Conservation (phyloP, 2,113 vertebrate genomes). For the Deroptyus accipitrinus region DNA sequence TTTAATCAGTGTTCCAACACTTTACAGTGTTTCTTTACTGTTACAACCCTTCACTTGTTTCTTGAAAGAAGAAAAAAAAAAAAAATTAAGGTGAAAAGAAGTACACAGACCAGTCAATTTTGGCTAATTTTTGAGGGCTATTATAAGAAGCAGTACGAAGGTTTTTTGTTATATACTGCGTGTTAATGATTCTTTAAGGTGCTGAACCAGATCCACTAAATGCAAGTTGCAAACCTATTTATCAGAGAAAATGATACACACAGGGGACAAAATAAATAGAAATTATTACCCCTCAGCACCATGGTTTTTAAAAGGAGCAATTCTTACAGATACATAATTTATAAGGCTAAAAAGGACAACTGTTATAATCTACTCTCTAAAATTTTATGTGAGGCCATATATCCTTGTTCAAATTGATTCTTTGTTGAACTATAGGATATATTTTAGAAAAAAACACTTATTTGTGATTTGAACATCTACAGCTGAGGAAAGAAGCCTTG, state of each 20-base stretch:
- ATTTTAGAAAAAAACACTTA: neutral
- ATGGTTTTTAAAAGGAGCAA: conserved; percentile 27
- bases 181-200: neutral
- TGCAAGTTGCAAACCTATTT: conserved; percentile 2
- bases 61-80: neutral
- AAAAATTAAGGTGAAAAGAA: neutral
- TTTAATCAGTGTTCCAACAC: neutral
- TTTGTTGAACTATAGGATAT: conserved; percentile 9
- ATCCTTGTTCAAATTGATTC: conserved; percentile 21
- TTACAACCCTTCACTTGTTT: neutral
- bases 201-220: neutral
- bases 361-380: conserved; percentile 26
- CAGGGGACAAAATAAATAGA: conserved; percentile 13
- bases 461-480: neutral
- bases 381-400: conserved; percentile 3
- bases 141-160: neutral
- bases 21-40: neutral
- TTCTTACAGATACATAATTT: conserved; percentile 46
- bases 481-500: neutral
- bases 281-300: neutral
- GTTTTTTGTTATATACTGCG: neutral
- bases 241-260: neutral
- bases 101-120: neutral
- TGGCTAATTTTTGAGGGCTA: neutral
- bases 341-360: conserved; percentile 36